Conservation (phyloP, 2,797 vertebrate genomes). For the Euthynnus affinis region DNA sequence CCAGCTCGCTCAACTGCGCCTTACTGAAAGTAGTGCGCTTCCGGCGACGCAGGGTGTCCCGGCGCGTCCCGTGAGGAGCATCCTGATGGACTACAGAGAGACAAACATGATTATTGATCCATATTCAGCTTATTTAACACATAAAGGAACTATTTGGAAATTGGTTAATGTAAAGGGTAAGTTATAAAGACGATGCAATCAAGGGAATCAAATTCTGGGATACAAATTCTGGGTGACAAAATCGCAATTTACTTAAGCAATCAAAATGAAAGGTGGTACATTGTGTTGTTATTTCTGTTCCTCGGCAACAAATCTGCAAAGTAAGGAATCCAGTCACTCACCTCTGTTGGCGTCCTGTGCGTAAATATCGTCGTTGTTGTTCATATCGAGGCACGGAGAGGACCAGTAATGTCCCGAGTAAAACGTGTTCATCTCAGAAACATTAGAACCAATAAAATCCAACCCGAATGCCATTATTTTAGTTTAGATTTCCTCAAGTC, state of each 20-base stretch:
- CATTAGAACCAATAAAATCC: conserved; percentile 40
- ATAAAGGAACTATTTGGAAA: not conserved
- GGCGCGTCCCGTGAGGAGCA: conserved; percentile 3
- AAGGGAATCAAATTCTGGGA: too few species aligned
- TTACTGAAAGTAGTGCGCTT: conserved; percentile 83
- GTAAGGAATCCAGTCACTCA: conserved; percentile 31
- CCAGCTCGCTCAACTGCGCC: conserved; percentile 77
- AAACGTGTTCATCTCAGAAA: conserved; percentile 48
- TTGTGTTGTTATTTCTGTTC: not conserved
- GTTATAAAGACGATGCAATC: too few species aligned
- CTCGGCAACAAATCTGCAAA: not conserved
- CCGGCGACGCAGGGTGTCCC: conserved; percentile 62
- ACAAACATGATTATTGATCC: not conserved
- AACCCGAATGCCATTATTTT: conserved; percentile 58
- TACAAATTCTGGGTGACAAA: too few species aligned
- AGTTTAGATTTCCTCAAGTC: not conserved
- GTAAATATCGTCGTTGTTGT: conserved; percentile 33
- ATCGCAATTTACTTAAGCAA: too few species aligned
- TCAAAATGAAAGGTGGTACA: not conserved
- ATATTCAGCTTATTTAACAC: not conserved
- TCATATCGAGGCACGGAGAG: conserved; percentile 24
- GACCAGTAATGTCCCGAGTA: conserved; percentile 60
- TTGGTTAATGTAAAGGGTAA: too few species aligned
- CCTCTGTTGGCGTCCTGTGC: conserved; percentile 53
- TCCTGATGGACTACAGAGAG: conserved; percentile 35